Base-by-base conservation (phyloP, 2,888 invertebrate species). In the Caenorhabditis uteleia region DNA sequence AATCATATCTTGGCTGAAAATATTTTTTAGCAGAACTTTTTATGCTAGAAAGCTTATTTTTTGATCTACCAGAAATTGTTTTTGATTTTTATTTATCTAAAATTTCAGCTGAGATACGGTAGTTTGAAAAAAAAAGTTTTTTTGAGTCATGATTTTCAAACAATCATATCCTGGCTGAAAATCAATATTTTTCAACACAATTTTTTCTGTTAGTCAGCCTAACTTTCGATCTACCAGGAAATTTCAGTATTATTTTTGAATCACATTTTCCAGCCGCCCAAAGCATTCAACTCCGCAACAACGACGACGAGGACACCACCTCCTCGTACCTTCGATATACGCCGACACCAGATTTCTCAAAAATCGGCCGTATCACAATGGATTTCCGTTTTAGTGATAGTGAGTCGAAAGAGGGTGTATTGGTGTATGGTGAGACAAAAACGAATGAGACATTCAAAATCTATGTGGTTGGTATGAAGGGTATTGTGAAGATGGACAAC, bases 381-480 rank as follows among this genome's bases (percentile, higher is more conserved):
- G 59, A 66, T 20, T 71, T 71, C 51, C 54, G 56, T 25, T 68
- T 64, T 33, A 45, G 44, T 1, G 59, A 59, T 43, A 23, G 33
- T 1, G 60, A 59, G 20, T 29, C 50, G n/a, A 66, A 68, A 34
- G 71, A 71, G 39, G 71, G 71, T 29, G 62, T 71, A 38, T 42
- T 71, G 16, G 51, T 68, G 21, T 57, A 62, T 27, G 68, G 54
- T 25, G 47, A 44, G 36, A 53, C 67, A 5, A 56, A 36, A 12
- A 33, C 26, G 0, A 23, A 31, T 4, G 23, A 55, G 20, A 39
- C 40, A 12, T 53, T 71, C 54, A 68, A 68, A 39, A 48, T 71
- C 27, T 71, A 54, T 34, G 68, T 66, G 1, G 71, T 71, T 25
- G 57, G 48, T 12, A 62, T 27, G 10, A 60, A 61, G n/a, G 71